Evolutionary conservation across 1,140 invertebrate species (phyloP).

Genomic region (Euwallacea similis): DNA sequence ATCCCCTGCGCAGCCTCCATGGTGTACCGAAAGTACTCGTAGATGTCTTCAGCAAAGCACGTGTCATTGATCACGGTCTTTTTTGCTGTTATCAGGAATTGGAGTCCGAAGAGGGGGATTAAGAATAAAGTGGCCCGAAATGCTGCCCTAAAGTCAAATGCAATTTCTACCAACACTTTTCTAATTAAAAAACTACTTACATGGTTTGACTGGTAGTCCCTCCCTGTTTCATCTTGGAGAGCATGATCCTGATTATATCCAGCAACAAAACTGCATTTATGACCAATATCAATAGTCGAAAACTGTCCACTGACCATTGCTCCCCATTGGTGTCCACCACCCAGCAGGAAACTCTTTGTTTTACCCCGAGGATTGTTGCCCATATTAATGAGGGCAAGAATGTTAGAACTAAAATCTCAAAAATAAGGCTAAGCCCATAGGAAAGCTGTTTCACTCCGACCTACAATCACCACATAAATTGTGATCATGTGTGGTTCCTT

Average conservation of each 20-base stretch:
- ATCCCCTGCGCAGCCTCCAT: constrained; percentile 62
- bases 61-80: constrained; percentile 46
- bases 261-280: constrained; percentile 58
- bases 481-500: constrained; percentile 53
- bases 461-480: constrained; percentile 53
- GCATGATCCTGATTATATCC: constrained; percentile 59
- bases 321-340: constrained; percentile 56
- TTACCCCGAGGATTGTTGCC: constrained; percentile 54
- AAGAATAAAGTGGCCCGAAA: constrained; percentile 47
- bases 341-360: constrained; percentile 60
- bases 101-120: constrained; percentile 49
- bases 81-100: constrained; percentile 46
- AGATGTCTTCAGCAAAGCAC: constrained; percentile 58
- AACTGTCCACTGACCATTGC: constrained; percentile 61
- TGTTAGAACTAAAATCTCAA: constrained; percentile 53
- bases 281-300: constrained; percentile 57
- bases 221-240: constrained; percentile 57
- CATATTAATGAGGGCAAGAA: constrained; percentile 57
- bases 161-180: no score
- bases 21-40: constrained; percentile 59
- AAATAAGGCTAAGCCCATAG: constrained; percentile 15
- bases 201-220: constrained; percentile 55
- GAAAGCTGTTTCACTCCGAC: constrained; percentile 4
- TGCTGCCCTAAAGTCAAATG: constrained; percentile 41
- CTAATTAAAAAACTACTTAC: constrained; percentile 29